phyloP scores from a whole-genome alignment of 2,888 invertebrate genomes.

The Thecophora atra region DNA sequence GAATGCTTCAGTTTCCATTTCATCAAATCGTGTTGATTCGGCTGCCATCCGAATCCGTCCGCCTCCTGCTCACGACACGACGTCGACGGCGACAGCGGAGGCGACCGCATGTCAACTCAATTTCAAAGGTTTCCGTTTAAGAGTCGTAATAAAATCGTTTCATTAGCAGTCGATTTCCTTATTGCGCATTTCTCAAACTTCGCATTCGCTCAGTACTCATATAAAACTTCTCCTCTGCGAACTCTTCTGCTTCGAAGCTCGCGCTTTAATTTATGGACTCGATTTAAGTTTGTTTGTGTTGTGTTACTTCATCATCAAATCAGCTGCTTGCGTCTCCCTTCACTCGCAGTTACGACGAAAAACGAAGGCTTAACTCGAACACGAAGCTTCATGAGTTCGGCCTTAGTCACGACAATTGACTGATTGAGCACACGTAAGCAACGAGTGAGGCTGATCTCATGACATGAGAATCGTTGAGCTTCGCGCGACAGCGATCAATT shows the following conservation, averaged over 20 bases:
- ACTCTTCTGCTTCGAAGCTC: not conserved
- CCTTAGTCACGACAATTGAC: too few relatives aligned
- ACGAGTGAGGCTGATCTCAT: too few relatives aligned
- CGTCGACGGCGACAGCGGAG: too few relatives aligned
- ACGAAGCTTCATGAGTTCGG: too few relatives aligned
- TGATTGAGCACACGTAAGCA: too few relatives aligned
- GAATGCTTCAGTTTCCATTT: conserved; percentile 18
- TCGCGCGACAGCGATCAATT: too few relatives aligned
- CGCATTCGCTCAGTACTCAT: not conserved
- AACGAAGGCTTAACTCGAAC: not conserved
- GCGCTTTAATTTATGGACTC: not conserved
- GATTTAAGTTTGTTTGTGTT: not conserved
- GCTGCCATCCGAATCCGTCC: too few relatives aligned
- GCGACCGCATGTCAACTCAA: too few relatives aligned
- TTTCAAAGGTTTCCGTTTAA: too few relatives aligned
- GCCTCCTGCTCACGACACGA: too few relatives aligned
- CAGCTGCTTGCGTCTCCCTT: not conserved
- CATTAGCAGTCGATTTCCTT: not conserved
- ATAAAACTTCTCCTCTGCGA: not conserved
- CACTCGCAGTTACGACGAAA: conserved; percentile 9
- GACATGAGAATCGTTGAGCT: too few relatives aligned
- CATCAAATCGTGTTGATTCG: not conserved
- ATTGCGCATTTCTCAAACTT: not conserved
- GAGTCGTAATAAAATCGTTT: too few relatives aligned
- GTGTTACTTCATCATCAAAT: not conserved